A percentile compares a stretch with the other conserved stretches of the same genome.
phyloP scores from a whole-genome alignment of 2,888 invertebrate species.

The Crossocerus cetratus region DNA sequence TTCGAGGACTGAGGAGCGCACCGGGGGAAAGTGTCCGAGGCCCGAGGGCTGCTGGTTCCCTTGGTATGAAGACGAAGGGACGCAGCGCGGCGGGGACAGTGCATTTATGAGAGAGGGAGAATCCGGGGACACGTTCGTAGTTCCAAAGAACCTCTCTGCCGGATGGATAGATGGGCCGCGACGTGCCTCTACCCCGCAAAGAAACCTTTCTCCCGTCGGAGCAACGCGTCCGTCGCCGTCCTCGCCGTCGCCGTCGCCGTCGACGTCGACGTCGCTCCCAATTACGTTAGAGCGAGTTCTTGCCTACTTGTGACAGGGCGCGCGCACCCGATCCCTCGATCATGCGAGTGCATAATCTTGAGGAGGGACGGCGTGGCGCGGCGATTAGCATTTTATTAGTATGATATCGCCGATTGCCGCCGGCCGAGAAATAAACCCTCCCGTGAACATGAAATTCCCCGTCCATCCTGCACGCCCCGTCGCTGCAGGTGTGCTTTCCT shows the following conservation, averaged over 20 bases:
- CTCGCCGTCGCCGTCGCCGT: background rate
- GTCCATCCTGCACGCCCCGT: conserved; percentile 49
- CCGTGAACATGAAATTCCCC: conserved; percentile 37
- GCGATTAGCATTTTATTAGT: conserved; percentile 52
- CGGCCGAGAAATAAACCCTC: conserved; percentile 43
- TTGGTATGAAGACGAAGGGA: conserved; percentile 13
- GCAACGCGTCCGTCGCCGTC: conserved; percentile 4
- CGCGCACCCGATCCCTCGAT: background rate
- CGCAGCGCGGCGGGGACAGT: conserved; percentile 25
- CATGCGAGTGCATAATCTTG: background rate
- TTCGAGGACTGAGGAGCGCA: conserved; percentile 54
- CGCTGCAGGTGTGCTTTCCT: conserved; percentile 55
- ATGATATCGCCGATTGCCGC: conserved; percentile 46
- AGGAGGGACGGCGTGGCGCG: background rate
- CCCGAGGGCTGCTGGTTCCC: conserved; percentile 50
- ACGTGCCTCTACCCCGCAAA: conserved; percentile 4
- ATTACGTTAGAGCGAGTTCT: background rate
- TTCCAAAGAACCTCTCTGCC: conserved; percentile 17
- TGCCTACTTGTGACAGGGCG: background rate
- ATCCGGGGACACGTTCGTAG: conserved; percentile 8
- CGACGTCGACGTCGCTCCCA: background rate
- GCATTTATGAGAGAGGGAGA: conserved; percentile 33
- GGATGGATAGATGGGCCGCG: conserved; percentile 8
- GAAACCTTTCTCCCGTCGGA: conserved; percentile 9
- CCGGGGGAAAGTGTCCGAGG: conserved; percentile 55